Evolutionary conservation across 2,888 invertebrate genomes (phyloP).

Genomic region (Tridacna crocea): DNA sequence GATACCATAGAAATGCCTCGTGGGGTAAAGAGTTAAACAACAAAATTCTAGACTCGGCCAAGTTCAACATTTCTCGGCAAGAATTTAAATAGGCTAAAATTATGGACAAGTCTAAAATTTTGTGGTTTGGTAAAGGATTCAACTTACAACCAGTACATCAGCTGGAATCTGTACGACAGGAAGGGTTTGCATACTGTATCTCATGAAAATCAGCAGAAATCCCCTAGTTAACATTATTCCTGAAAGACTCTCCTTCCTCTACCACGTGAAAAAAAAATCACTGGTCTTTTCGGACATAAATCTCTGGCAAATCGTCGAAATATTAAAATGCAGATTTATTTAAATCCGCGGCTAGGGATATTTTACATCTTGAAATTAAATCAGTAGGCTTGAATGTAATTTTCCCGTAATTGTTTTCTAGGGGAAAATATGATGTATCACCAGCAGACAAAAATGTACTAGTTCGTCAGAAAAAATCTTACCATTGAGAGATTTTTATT

Average conservation of each 20-base stretch:
- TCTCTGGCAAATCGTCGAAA: slow-evolving; percentile 17
- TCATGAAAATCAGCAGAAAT: slow-evolving; percentile 20
- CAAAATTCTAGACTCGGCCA: too few species aligned
- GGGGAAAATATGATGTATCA: slow-evolving; percentile 21
- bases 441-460: slow-evolving; percentile 4
- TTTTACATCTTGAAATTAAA: slow-evolving; percentile 27
- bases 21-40: too few species aligned
- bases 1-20: too few species aligned
- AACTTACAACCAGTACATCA: too few species aligned
- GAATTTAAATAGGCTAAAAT: too few species aligned
- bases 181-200: slow-evolving; percentile 32
- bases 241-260: neutral
- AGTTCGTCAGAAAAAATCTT: neutral
- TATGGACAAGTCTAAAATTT: too few species aligned
- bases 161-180: slow-evolving; percentile 23
- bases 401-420: slow-evolving; percentile 22
- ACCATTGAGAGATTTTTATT: too few species aligned
- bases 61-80: too few species aligned
- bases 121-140: too few species aligned
- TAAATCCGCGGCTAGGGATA: slow-evolving; percentile 19
- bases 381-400: slow-evolving; percentile 26
- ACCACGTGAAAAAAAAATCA: neutral
- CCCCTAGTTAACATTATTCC: neutral
- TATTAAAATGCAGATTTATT: slow-evolving; percentile 29
- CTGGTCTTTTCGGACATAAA: slow-evolving; percentile 1